Evolutionary conservation across 1,140 invertebrate species (phyloP).

Genomic region (Drosophila virilis): DNA sequence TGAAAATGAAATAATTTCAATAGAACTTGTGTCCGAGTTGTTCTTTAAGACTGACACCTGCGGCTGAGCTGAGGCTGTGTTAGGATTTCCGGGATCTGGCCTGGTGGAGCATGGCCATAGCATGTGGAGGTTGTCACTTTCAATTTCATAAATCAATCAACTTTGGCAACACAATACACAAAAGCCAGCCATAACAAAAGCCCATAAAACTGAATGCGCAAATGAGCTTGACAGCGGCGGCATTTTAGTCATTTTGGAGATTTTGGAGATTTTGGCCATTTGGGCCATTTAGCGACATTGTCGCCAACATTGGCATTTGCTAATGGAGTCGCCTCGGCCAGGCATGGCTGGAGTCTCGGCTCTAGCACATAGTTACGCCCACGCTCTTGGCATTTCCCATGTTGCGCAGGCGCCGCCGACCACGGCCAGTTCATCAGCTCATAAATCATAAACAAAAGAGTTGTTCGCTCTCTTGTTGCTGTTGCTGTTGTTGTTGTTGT

Average conservation of each 20-base stretch:
- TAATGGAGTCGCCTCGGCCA: conserved; percentile 28
- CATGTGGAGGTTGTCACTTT: conserved; percentile 29
- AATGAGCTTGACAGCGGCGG: conserved; percentile 32
- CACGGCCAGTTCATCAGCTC: conserved; percentile 36
- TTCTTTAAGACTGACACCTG: conserved; percentile 50
- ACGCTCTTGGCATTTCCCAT: conserved; percentile 38
- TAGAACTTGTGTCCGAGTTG: conserved; percentile 36
- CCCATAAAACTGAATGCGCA: conserved; percentile 36
- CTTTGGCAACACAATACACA: conserved; percentile 27
- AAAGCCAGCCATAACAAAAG: conserved; percentile 41
- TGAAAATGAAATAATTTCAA: conserved; percentile 25
- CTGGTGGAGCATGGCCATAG: conserved; percentile 32
- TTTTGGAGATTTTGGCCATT: conserved; percentile 24
- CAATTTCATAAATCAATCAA: conserved; percentile 66
- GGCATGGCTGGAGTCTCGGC: neutral
- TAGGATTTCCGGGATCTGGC: conserved; percentile 73
- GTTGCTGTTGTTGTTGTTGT: conserved; percentile 6
- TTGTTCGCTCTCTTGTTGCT: conserved; percentile 4
- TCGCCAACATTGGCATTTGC: conserved; percentile 27
- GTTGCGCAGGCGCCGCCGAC: conserved; percentile 34
- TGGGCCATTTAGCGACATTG: conserved; percentile 50
- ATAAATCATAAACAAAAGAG: conserved; percentile 43
- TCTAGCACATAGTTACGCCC: conserved; percentile 36
- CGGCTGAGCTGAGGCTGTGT: conserved; percentile 1
- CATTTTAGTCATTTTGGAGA: conserved; percentile 6